Conservation (phyloP, 2,797 vertebrate species). For the Cercopithecus petaurista region DNA sequence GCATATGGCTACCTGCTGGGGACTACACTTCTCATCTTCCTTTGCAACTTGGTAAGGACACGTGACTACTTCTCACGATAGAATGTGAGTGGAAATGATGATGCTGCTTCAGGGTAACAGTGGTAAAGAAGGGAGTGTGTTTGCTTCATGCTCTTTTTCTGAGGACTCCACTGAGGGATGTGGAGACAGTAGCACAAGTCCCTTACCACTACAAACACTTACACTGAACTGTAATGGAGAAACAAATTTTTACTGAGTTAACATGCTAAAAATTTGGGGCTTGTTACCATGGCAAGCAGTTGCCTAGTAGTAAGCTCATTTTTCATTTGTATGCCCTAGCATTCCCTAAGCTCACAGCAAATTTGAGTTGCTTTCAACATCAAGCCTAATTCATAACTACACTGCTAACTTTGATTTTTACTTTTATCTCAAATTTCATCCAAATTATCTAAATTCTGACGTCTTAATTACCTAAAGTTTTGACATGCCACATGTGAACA, state of each 20-base stretch:
- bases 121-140: background rate
- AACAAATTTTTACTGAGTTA: background rate
- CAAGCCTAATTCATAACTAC: background rate
- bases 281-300: background rate
- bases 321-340: background rate
- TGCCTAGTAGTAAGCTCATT: background rate
- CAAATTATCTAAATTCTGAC: background rate
- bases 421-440: slow-evolving; percentile 29
- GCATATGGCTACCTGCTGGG: background rate
- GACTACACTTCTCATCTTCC: background rate
- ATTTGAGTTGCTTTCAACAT: background rate
- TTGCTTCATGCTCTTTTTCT: background rate
- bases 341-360: background rate
- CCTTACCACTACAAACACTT: background rate
- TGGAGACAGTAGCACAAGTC: too few species aligned
- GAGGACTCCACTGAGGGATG: background rate
- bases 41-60: background rate
- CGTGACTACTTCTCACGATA: background rate
- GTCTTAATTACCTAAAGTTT: background rate
- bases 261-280: background rate
- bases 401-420: background rate
- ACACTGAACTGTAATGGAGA: background rate
- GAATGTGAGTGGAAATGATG: background rate
- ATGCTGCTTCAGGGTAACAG: background rate
- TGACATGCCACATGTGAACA: background rate